A percentile compares a stretch with the other conserved stretches of the same genome.
These are phyloP conservation scores for Nasonovia ribisnigri DNA, from an alignment of 2,888 invertebrate genomes.

Conservation along the genomic window DNA sequence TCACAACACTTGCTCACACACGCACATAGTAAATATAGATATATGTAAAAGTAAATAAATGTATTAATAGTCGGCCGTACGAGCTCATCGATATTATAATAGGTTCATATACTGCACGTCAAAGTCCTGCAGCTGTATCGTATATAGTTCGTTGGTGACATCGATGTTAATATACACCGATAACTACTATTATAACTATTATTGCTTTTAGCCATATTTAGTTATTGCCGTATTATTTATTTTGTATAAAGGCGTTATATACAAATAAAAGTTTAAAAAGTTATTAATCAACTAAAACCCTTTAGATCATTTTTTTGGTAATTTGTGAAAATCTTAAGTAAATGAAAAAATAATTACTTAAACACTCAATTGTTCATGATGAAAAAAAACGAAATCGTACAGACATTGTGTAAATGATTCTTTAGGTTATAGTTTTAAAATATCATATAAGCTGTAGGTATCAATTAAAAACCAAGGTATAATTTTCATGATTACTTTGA, in stretches of 20 bases:
- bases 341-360: neutral
- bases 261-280: neutral
- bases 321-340: neutral
- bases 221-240: neutral
- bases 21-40: too few species aligned
- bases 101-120: neutral
- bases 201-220: neutral
- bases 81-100: neutral
- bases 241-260: neutral
- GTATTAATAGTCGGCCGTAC: neutral
- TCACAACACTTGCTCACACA: neutral
- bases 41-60: neutral
- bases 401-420: neutral
- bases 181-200: neutral
- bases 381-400: neutral
- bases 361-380: neutral
- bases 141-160: too few species aligned
- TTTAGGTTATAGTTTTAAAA: neutral
- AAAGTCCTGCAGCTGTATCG: neutral
- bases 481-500: neutral
- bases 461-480: too few species aligned
- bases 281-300: neutral
- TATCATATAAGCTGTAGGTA: neutral
- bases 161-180: neutral
- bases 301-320: neutral